A percentile compares a stretch with the other conserved stretches of the same genome.
These are phyloP conservation scores for Leptestheria dahalacensis DNA, from an alignment of 1,140 invertebrate species.

Conservation along the genomic window DNA sequence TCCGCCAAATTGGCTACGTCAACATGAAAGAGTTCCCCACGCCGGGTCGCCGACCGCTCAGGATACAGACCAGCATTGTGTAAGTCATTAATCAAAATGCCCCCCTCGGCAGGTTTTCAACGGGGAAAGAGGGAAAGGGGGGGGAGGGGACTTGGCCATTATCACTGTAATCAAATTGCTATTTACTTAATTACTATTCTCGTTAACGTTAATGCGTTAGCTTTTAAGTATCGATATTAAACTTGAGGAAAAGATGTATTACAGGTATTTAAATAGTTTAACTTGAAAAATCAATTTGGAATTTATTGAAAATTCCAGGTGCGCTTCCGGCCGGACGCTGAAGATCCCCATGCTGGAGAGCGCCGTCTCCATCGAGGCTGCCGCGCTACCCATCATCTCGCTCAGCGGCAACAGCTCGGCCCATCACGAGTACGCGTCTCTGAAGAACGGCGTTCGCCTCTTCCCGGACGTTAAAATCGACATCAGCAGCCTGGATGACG, in stretches of 20 bases:
- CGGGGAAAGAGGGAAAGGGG: neutral
- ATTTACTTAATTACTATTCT: too few relatives aligned
- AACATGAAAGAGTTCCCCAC: slow-evolving; percentile 82
- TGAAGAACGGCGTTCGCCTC: slow-evolving; percentile 63
- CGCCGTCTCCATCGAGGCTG: slow-evolving; percentile 71
- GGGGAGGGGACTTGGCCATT: too few relatives aligned
- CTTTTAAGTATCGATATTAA: too few relatives aligned
- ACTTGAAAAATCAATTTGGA: too few relatives aligned
- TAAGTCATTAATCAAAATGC: slow-evolving; percentile 18
- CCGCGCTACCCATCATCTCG: slow-evolving; percentile 67
- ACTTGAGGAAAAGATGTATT: too few relatives aligned
- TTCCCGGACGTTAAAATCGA: slow-evolving; percentile 45
- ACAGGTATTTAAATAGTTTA: too few relatives aligned
- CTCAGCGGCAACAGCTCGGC: slow-evolving; percentile 68
- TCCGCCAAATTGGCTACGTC: slow-evolving; percentile 75
- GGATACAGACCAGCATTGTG: slow-evolving; percentile 37
- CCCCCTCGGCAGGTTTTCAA: neutral
- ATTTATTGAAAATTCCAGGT: slow-evolving; percentile 35
- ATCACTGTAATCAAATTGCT: too few relatives aligned
- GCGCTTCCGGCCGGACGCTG: slow-evolving; percentile 49
- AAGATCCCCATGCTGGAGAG: slow-evolving; percentile 59
- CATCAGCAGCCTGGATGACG: slow-evolving; percentile 20
- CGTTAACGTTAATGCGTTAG: too few relatives aligned
- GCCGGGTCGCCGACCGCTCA: slow-evolving; percentile 74
- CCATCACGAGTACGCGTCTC: slow-evolving; percentile 65